Evolutionary conservation across 2,797 vertebrate species (phyloP), one percentile per base, ranked within the genome.

Genomic region (Lepilemur septentrionalis): DNA sequence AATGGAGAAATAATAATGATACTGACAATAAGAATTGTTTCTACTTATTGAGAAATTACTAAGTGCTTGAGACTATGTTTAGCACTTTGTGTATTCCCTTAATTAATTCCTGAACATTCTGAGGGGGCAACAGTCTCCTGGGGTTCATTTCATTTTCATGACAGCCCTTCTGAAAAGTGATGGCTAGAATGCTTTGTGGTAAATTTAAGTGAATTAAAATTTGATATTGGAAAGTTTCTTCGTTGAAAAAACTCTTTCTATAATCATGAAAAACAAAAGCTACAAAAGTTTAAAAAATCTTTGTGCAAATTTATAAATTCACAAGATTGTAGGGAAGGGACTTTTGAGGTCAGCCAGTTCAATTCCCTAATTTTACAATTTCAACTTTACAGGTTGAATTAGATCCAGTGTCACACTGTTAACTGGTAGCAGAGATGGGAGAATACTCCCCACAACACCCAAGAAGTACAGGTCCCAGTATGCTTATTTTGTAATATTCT

Each of bases 141-240:
- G 23, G 1, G 2, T 41, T 84, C n/a, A 50, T 80, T 89, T 83
- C 46, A 43, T 87, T 83, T 95, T 82, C 8, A 57, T 18, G 57
- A 48, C 15, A 76, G 38, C 4, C n/a, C 80, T 95, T 65, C 50
- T 69, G 10, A 79, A 94, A 84, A 95, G 63, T 50, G 17, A 63
- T 41, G 12, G 52, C 76, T 59, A 92, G 43, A 89, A 91, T 72
- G 28, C 2, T 83, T 86, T 70, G 22, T 67, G n/a, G 1, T 79
- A 97, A 94, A 52, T 50, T n/a, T 52, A 59, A 63, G 32, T 89
- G 35, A 87, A 83, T 70, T 76, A 69, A 80, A 92, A 59, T 91
- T 80, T 41, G 87, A 57, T 76, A 41, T 50, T 82, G n/a, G 50
- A 22, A 95, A 72, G 28, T n/a, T 57, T 75, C 30, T 46, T 87